These are phyloP conservation scores for Cynopterus brachyotis DNA, from an alignment of 2,113 vertebrate species.

Conservation along the genomic window DNA sequence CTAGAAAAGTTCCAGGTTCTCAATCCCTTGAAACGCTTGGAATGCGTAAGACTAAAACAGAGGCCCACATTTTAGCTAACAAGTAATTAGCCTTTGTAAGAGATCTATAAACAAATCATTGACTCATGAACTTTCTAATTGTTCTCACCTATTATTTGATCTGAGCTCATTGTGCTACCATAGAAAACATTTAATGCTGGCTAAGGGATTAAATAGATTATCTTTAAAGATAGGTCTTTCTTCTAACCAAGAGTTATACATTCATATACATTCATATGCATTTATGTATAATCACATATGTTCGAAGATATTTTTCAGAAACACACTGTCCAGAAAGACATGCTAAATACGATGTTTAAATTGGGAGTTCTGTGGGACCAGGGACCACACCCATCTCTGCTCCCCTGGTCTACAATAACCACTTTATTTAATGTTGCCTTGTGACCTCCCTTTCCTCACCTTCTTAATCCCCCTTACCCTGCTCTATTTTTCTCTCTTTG, in stretches of 20 bases:
- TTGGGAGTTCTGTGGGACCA: neutral
- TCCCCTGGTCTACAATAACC: fast-evolving
- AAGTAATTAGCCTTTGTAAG: constrained; percentile 56
- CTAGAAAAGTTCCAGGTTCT: neutral
- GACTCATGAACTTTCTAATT: constrained; percentile 63
- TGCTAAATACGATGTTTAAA: neutral
- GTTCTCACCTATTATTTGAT: constrained; percentile 65
- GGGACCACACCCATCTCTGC: fast-evolving
- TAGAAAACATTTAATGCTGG: neutral
- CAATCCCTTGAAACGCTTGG: neutral
- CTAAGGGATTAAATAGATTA: neutral
- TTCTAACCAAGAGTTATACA: neutral
- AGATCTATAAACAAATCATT: constrained; percentile 60
- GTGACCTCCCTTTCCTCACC: neutral
- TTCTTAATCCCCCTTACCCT: neutral
- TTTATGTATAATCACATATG: neutral
- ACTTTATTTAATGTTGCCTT: neutral
- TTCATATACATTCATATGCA: neutral
- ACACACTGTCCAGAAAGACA: neutral
- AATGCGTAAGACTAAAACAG: neutral
- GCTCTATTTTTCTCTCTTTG: neutral
- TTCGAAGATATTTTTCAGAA: neutral
- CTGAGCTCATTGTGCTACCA: neutral
- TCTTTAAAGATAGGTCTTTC: neutral
- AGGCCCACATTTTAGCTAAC: constrained; percentile 4